Conservation (phyloP, 30 jellyfish, hydroid and myxozoan species). For the Aurelia aurita region DNA sequence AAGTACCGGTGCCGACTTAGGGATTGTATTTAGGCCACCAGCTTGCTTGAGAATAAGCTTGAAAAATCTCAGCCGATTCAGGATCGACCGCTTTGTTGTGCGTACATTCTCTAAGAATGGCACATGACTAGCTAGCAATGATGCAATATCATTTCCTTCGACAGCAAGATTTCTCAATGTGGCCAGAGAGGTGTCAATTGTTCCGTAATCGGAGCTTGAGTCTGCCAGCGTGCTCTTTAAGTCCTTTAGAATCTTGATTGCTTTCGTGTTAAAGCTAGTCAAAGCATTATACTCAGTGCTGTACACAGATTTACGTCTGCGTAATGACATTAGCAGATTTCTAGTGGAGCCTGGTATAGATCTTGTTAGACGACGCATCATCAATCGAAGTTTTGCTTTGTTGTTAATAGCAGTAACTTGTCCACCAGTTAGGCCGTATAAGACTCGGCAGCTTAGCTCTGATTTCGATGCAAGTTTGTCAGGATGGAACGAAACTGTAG, state of each 20-base stretch:
- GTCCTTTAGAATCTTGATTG: neutral
- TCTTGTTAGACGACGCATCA: slow-evolving; percentile 15
- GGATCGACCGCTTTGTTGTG: slow-evolving; percentile 6
- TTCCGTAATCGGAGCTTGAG: neutral
- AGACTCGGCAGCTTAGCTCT: neutral
- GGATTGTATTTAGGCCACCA: slow-evolving; percentile 5
- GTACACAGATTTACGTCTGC: neutral
- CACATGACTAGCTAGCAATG: slow-evolving; percentile 28
- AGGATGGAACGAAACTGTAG: slow-evolving; percentile 48
- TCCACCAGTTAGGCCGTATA: slow-evolving; percentile 45
- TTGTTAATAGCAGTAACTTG: slow-evolving; percentile 19
- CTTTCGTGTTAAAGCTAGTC: no score
- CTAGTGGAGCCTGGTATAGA: slow-evolving; percentile 10
- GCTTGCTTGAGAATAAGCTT: slow-evolving; percentile 14
- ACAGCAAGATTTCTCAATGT: neutral
- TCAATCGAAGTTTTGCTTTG: slow-evolving; percentile 10
- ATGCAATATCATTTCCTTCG: slow-evolving; percentile 28
- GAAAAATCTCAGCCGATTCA: slow-evolving; percentile 15
- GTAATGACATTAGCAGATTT: neutral
- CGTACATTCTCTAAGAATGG: neutral
- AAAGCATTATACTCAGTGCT: slow-evolving; percentile 31
- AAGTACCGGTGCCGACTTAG: neutral
- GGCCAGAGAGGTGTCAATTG: neutral
- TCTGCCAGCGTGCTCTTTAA: neutral
- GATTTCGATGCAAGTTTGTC: neutral